Evolutionary conservation across 2,888 invertebrate species (phyloP).

Genomic region (Magallana nippona): DNA sequence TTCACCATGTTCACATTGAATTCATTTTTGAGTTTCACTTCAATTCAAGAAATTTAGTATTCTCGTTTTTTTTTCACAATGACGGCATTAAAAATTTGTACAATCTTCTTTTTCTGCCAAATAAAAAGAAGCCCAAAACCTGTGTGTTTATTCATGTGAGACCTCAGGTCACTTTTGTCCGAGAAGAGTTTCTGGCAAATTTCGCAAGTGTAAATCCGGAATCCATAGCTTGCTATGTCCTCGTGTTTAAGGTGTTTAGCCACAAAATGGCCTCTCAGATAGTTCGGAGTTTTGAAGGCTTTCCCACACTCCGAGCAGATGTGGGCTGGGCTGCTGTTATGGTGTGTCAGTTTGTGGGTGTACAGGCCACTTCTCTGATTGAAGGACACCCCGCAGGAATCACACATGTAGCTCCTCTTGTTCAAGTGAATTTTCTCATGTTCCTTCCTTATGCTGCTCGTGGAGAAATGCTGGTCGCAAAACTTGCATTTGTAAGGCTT

Average conservation of each 20-base stretch:
- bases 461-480: constrained; percentile 41
- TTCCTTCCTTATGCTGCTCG: constrained; percentile 12
- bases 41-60: too few species aligned
- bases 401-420: constrained; percentile 40
- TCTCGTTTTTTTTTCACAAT: too few species aligned
- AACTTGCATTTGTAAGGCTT: constrained; percentile 38
- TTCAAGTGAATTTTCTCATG: constrained; percentile 44
- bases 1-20: too few species aligned
- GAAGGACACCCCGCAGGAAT: constrained; percentile 43
- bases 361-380: constrained; percentile 41
- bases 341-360: constrained; percentile 40
- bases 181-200: constrained; percentile 41
- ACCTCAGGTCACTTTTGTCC: constrained; percentile 39
- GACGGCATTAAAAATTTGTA: too few species aligned
- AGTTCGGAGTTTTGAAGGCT: constrained; percentile 2
- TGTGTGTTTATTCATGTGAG: constrained; percentile 44
- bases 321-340: constrained; percentile 3
- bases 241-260: constrained; percentile 24
- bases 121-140: background rate
- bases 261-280: constrained; percentile 39
- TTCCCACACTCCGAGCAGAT: constrained; percentile 38
- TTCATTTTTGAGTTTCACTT: too few species aligned
- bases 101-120: too few species aligned
- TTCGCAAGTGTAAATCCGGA: constrained; percentile 38
- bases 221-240: constrained; percentile 22